A percentile compares a stretch with the other conserved stretches of the same genome.
These are phyloP conservation scores for Coremacera marginata DNA, from an alignment of 2,888 invertebrate genomes.

Conservation along the genomic window DNA sequence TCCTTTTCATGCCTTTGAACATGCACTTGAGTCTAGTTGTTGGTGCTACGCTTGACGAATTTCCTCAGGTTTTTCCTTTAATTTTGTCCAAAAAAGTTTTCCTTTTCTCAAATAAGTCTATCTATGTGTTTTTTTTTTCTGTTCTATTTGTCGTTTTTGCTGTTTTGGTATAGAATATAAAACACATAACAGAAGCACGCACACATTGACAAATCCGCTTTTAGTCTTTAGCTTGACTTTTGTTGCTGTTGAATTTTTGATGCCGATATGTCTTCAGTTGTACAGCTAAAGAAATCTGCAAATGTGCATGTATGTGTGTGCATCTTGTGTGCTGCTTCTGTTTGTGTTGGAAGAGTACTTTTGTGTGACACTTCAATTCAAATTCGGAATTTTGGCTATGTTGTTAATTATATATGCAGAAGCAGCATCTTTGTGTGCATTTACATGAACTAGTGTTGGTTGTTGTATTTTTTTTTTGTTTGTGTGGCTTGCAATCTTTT, in stretches of 20 bases:
- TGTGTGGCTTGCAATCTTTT: neutral
- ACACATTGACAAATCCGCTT: conserved; percentile 1
- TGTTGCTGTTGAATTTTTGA: neutral
- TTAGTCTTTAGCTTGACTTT: conserved; percentile 1
- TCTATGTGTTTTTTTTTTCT: too few species aligned
- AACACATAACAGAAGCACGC: neutral
- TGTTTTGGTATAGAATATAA: neutral
- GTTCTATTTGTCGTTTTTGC: too few species aligned
- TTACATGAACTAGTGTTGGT: neutral
- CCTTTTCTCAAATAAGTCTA: too few species aligned
- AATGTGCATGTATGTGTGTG: conserved; percentile 48
- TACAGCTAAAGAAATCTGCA: neutral
- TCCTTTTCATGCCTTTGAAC: conserved; percentile 6
- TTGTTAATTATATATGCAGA: neutral
- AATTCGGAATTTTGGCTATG: neutral
- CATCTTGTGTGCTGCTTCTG: neutral
- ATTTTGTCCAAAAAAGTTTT: neutral
- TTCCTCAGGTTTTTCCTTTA: conserved; percentile 4
- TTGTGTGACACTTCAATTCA: neutral
- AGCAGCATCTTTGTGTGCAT: neutral
- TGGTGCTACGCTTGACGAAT: neutral
- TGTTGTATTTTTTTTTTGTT: neutral
- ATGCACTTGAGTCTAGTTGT: neutral
- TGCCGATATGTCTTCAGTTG: neutral
- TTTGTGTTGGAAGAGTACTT: neutral